phyloP scores from a whole-genome alignment of 2,113 vertebrate species.

The Phrynosoma platyrhinos region DNA sequence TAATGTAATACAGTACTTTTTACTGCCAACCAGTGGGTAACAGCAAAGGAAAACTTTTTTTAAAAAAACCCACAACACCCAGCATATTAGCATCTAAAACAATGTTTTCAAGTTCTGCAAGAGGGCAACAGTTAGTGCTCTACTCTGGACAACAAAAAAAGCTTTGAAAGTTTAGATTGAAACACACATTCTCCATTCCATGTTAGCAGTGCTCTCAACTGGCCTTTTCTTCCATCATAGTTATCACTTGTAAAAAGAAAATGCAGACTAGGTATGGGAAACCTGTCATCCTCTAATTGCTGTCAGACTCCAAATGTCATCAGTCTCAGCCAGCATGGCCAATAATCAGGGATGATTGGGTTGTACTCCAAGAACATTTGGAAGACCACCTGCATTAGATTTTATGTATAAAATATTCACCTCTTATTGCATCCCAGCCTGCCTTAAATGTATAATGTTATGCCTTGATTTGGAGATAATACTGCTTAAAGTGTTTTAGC shows the following conservation, averaged over 20 bases:
- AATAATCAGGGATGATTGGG: not conserved
- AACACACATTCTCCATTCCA: not conserved
- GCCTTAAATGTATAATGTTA: not conserved
- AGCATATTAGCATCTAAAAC: too few relatives aligned
- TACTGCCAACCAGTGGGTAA: too few relatives aligned
- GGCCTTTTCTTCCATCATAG: not conserved
- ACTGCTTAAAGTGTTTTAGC: not conserved
- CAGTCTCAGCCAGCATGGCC: not conserved
- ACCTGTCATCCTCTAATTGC: not conserved
- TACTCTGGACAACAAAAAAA: too few relatives aligned
- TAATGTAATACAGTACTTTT: too few relatives aligned
- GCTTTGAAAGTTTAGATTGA: not conserved
- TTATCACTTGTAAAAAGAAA: not conserved
- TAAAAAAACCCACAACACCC: too few relatives aligned
- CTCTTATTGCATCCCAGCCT: not conserved
- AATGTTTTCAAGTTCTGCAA: too few relatives aligned
- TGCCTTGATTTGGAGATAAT: not conserved
- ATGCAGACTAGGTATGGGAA: not conserved
- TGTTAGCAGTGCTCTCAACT: not conserved
- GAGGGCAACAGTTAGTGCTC: too few relatives aligned
- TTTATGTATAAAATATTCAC: not conserved
- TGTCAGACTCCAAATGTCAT: not conserved
- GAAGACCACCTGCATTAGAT: not conserved
- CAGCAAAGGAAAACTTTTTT: too few relatives aligned
- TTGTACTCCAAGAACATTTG: not conserved